Conservation (phyloP, 1,140 invertebrate species). For the Diorhabda carinulata region DNA sequence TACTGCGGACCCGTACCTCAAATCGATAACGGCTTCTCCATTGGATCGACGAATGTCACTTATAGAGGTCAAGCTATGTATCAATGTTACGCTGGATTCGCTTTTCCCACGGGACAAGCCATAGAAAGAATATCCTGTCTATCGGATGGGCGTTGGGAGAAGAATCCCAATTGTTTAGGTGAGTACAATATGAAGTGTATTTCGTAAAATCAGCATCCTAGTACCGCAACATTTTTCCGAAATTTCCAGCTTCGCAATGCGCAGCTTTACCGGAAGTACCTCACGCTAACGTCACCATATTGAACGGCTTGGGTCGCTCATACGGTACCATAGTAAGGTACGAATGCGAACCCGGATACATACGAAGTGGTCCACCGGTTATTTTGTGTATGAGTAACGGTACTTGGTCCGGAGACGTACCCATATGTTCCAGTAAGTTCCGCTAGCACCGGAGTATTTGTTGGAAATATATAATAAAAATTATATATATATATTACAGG, state of each 20-base stretch:
- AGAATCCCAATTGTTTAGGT: conserved; percentile 84
- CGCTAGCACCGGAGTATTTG: conserved; percentile 19
- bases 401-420: conserved; percentile 90
- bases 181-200: conserved; percentile 22
- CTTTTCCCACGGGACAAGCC: conserved; percentile 81
- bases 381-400: conserved; percentile 95
- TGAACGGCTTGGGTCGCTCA: conserved; percentile 90
- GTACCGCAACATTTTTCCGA: neutral
- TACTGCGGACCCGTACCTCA: conserved; percentile 96
- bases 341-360: conserved; percentile 91
- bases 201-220: too few species aligned
- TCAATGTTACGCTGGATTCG: conserved; percentile 95
- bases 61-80: conserved; percentile 90
- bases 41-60: conserved; percentile 91
- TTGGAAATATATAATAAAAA: conserved; percentile 8
- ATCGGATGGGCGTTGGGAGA: conserved; percentile 85
- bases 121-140: conserved; percentile 87
- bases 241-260: conserved; percentile 79
- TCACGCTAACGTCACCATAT: conserved; percentile 79
- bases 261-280: conserved; percentile 82
- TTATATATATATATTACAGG: conserved; percentile 47
- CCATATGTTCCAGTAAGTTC: conserved; percentile 74
- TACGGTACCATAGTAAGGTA: conserved; percentile 94
- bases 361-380: conserved; percentile 81
- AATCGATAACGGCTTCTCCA: conserved; percentile 96